Percentiles rank a stretch among this genome's conserved stretches.
Conservation (phyloP, 2,113 vertebrate species). For the Naja naja region DNA sequence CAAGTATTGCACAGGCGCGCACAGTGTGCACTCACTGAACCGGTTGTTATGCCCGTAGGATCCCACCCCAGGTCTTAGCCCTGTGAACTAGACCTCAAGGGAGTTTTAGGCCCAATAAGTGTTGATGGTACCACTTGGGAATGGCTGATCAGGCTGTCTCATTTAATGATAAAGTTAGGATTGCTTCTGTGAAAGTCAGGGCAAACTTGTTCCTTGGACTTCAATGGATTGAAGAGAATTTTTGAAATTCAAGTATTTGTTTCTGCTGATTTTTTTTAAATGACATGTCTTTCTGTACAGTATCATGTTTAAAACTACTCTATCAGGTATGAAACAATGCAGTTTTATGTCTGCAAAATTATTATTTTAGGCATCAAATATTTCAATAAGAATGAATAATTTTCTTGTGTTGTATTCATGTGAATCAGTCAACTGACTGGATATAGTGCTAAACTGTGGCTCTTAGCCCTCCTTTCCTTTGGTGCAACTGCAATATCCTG, state of each 20-base stretch:
- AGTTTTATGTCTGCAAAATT: not conserved
- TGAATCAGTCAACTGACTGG: not conserved
- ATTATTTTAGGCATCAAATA: not conserved
- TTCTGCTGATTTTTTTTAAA: not conserved
- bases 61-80: not conserved
- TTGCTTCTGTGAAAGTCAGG: not conserved
- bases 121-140: not conserved
- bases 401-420: not conserved
- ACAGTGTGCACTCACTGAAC: too few species aligned
- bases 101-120: not conserved
- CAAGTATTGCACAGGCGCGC: too few species aligned
- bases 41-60: too few species aligned
- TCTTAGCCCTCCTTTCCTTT: not conserved
- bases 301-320: not conserved
- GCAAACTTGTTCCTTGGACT: not conserved
- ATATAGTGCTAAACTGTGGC: not conserved
- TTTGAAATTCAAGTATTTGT: not conserved
- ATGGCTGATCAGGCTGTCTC: not conserved
- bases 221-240: not conserved
- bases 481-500: too few species aligned
- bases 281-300: not conserved
- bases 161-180: not conserved
- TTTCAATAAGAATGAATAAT: not conserved
- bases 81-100: not conserved
- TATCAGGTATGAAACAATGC: not conserved